Evolutionary conservation across 2,113 vertebrate species (phyloP), one percentile per base, ranked within the genome.

Genomic region (Eurystomus gularis): DNA sequence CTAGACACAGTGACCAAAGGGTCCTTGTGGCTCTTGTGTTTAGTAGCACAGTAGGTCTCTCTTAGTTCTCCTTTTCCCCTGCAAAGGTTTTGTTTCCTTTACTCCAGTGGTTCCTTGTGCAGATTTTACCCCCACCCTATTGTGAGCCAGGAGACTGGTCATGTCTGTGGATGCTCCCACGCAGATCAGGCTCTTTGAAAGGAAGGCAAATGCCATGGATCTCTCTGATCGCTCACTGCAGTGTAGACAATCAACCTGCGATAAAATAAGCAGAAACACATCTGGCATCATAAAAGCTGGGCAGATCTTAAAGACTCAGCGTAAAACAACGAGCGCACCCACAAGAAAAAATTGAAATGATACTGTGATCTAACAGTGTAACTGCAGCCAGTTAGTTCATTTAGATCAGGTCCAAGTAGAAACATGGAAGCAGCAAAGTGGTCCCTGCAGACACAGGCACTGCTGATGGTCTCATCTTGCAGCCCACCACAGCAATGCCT

Each of bases 261-360:
- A 64, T 72, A 69, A 78, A 91, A 81, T 46, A 60, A 66, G 29
- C 51, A 68, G 78, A 82, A 37, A 23, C 57, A 66, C 62, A 82
- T 64, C 82, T 96, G 90, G 82, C 62, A 33, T 37, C 75, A 17
- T 52, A 60, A 94, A 88, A 94, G 42, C 78, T 86, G 84, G 72
- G 52, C 16, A 10, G 42, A 77, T 62, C 37, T 86, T 25, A 82
- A 35, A 85, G 69, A 21, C 70, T 84, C 52, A 6, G 17, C 46
- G 37, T 93, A 60, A 62, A 80, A 65, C 71, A 37, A 23, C 8
- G 48, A 87, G 33, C 9, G 23, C 26, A 23, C 18, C 69, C 61
- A n/a, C n/a, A 49, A 73, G 61, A 76, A 72, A 71, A 55, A 77
- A 51, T 19, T 60, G 33, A 82, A 73, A 29, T 17, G n/a, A 12